A percentile compares a stretch with the other conserved stretches of the same genome.
Evolutionary conservation across 2,888 invertebrate genomes (phyloP).

Genomic region (Monochamus alternatus): DNA sequence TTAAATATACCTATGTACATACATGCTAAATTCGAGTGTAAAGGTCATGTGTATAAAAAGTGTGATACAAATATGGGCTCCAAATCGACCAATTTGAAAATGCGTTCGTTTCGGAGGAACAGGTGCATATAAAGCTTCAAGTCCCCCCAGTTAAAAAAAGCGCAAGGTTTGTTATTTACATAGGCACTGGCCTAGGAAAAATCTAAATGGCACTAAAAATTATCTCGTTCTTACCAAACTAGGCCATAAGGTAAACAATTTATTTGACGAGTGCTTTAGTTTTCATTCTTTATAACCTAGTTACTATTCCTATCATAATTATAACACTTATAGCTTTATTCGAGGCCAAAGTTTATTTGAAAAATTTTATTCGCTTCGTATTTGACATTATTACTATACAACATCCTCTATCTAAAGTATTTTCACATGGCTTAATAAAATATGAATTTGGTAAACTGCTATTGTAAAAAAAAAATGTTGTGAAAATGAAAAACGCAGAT

Average conservation of each 20-base stretch:
- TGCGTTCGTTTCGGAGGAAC: background rate
- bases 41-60: slow-evolving; percentile 37
- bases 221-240: no score
- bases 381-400: no score
- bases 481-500: no score
- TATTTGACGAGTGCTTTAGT: background rate
- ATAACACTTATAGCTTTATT: no score
- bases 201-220: slow-evolving; percentile 3
- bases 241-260: background rate
- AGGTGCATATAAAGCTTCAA: no score
- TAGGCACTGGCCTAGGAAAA: background rate
- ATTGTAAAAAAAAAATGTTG: no score
- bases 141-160: background rate
- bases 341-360: no score
- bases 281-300: no score
- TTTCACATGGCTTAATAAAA: no score
- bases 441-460: no score
- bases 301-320: background rate
- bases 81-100: slow-evolving; percentile 16
- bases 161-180: background rate
- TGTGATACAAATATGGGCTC: slow-evolving; percentile 29
- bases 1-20: slow-evolving; percentile 29
- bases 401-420: no score
- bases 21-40: slow-evolving; percentile 38
- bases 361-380: no score